Evolutionary conservation across 1,140 invertebrate genomes (phyloP), one percentile per base, ranked within the genome.

Genomic region (Spodoptera frugiperda): DNA sequence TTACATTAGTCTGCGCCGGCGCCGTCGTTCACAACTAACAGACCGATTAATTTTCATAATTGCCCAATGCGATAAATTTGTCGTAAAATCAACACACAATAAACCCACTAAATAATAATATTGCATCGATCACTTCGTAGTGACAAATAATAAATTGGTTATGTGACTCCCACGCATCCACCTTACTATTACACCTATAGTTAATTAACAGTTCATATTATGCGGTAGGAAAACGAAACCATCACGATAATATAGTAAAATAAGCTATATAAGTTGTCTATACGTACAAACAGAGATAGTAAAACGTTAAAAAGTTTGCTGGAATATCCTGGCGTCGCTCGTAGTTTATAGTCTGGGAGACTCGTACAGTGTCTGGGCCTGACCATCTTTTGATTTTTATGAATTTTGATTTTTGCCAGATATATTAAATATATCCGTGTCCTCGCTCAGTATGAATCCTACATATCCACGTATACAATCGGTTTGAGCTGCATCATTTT

Each of bases 181-280:
- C 39, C 84, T 85, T 82, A 82, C 84, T 89, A 87, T 91, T 90
- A 90, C 83, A 85, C 82, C 87, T 92, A 92, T 87, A 89, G 81
- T 87, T 86, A 89, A 89, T 93, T 89, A 92, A 94, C 91, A 93
- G 88, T 90, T 87, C 87, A 80, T 83, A 85, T 92, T 90, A 91
- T 87, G 90, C 87, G 84, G 90, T 93, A 93, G 91, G 91, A 93
- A 93, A 93, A 93, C 89, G 87, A 93, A 93, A 93, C 89, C 92
- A 93, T 93, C 89, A 93, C 88, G 91, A 90, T 91, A 89, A 93
- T 91, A 93, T 92, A 82, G 82, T 93, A 93, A 93, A 92, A 92
- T 92, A 93, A 93, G 91, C 91, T 93, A 89, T 90, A 91, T 89
- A 91, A 85, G 89, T 91, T 77, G 88, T 90, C 89, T 92, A 91